Base-by-base conservation (phyloP, 2,888 invertebrate genomes). In the Drosophila tanythrix region DNA sequence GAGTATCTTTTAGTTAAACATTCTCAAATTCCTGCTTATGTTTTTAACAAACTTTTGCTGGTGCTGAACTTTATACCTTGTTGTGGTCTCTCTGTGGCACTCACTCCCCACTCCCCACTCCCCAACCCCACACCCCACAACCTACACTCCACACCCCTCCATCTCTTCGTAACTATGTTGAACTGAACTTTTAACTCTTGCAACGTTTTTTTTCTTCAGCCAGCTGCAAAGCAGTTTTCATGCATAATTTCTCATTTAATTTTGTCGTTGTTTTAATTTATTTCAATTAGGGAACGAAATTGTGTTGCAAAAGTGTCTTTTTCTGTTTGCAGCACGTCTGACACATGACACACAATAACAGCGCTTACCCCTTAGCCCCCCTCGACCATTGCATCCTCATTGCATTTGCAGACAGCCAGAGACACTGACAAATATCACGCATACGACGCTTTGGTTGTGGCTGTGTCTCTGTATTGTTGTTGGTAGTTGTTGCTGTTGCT, bases 211-310 rank as follows among this genome's bases (percentile, higher is more conserved):
- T 60, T 61, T 57, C n/a, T 60, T 52, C 36, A 15, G 33, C 55
- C 46, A 60, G 63, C 64, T 64, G 64, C 46, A 62, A 57, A 46
- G 36, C 55, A 18, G 64, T 74, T 68, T 43, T 71, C 46, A 43
- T 68, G 79, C 70, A 82, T 77, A 77, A 71, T 88, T 78, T 80
- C 65, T 78, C 76, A 72, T 80, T 77, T 59, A 73, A 79, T 75
- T 67, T 68, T 70, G 64, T 66, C 36, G 66, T 68, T 76, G 82
- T 78, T 83, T 83, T 90, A 87, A 87, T 87, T 87, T 89, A 89
- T 87, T 87, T 90, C 88, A 87, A 87, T 87, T 87, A 87, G 86
- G 86, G 58, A 67, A 63, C 70, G 78, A 74, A 89, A 83, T 84
- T 85, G 76, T 85, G 74, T 72, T 69, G 82, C 88, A 81, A 79